Evolutionary conservation across 2,888 invertebrate species (phyloP).

Genomic region (Sepioteuthis lessoniana): DNA sequence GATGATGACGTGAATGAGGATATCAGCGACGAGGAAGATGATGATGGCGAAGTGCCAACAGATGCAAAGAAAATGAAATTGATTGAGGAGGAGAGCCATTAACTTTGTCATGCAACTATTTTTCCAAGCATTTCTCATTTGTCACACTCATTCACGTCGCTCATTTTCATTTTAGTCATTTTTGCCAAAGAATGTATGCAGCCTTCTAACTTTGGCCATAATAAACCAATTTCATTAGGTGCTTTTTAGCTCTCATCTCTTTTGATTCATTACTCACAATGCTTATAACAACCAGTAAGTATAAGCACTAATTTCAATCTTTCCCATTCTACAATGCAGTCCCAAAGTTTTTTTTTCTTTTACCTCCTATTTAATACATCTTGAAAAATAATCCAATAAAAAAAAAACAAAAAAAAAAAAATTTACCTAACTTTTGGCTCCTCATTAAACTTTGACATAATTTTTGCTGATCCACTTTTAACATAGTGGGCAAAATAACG

Average conservation of each 20-base stretch:
- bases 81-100: not conserved
- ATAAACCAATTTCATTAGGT: constrained; percentile 33
- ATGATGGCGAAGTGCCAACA: constrained; percentile 26
- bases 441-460: not conserved
- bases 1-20: not conserved
- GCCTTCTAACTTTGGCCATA: not conserved
- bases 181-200: not conserved
- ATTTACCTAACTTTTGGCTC: not conserved
- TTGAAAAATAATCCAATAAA: not conserved
- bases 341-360: not conserved
- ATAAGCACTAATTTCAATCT: not conserved
- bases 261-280: not conserved
- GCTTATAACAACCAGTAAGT: not conserved
- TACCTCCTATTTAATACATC: not conserved
- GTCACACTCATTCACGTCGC: constrained; percentile 18
- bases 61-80: constrained; percentile 47
- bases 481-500: not conserved
- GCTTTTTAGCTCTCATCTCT: not conserved
- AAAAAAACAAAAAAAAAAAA: not conserved
- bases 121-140: not conserved
- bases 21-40: constrained; percentile 35
- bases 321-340: not conserved
- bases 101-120: not conserved
- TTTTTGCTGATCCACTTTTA: too few species aligned
- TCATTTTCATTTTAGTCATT: constrained; percentile 7